Evolutionary conservation across 2,888 invertebrate genomes (phyloP), one percentile per base, ranked within the genome.

Genomic region (Steinernema scapterisci): DNA sequence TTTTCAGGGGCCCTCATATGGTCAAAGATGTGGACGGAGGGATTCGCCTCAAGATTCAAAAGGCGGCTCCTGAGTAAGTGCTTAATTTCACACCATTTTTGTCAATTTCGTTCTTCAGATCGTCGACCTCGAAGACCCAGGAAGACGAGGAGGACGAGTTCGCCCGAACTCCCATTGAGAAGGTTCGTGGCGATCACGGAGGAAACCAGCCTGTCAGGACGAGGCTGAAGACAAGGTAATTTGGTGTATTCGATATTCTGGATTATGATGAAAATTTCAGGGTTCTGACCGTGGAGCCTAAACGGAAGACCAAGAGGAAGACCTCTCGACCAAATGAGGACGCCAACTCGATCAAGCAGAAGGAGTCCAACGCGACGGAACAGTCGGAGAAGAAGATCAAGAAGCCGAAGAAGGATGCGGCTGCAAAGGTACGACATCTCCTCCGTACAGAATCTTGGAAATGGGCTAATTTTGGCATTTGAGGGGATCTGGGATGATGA

Each of bases 131-230:
- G 23, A 52, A 52, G 52, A 52, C 52, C 11, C 52, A 52, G 23
- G 52, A 52, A 1, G 52, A 52, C 23, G 52, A 52, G 21, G 52
- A 52, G 21, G 52, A 52, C 23, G 52, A 52, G 11, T 52, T 52
- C 23, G 11, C 23, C 21, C 19, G 23, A 23, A 52, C 52, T 2
- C 21, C 21, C 11, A 21, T 52, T 23, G 52, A 52, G 21, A 19
- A 23, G 11, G 23, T 52, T 21, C 23, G 52, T 23, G 52, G 52
- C 11, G 52, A 52, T 11, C 52, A 21, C 11, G 52, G 52, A 21
- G 52, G 52, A 11, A 21, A 52, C 23, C 52, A 52, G 11, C 52
- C 52, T 5, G 21, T 52, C 21, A 52, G 23, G 11, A 52, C 52
- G 11, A 19, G 52, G 19, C 52, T 52, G 23, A 52, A 52, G 21